Base-by-base conservation (phyloP, 2,888 invertebrate genomes). In the Acanthacorydalis orientalis region DNA sequence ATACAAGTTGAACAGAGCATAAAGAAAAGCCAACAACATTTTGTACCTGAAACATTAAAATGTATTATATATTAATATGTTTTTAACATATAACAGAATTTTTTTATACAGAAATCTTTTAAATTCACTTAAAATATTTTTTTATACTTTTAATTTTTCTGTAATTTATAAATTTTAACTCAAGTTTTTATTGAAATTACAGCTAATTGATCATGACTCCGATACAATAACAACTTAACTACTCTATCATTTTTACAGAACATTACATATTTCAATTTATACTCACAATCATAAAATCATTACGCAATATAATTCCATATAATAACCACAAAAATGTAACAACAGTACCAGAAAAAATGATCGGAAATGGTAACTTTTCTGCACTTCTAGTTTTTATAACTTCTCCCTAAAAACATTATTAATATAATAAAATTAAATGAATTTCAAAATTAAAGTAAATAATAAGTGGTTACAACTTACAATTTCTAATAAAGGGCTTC, bases 291-390 rank as follows among this genome's bases (percentile, higher is more conserved):
- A 90, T 73, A 64, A 87, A 88, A 49, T 68, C 61, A 62, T 90
- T 87, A 52, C 75, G 67, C 48, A 89, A 71, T 40, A 86, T 77
- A 53, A 83, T 69, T 11, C 89, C 90, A 62, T 91, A 91, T 0
- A 84, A 58, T 46, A 84, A 68, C 91, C 90, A 91, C 60, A 80
- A 74, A 52, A 75, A 71, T 23, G 83, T 75, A 11, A 92, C 88
- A 7, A 88, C 58, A 32, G 87, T 75, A 52, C 86, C 90, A 54
- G 85, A 81, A 34, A 87, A 65, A 57, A 91, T 90, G 49, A 95
- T 72, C 8, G 90, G 87, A 62, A 93, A 87, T 6, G 93, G 92
- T 64, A 96, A 71, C 35, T 80, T 78, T 51, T 83, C 87, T 0
- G 92, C 87, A 63, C 84, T 88, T 67, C 85, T 79, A 12, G 82